Percentiles rank a stretch among this genome's conserved stretches.
Evolutionary conservation across 2,797 vertebrate species (phyloP).

Genomic region (Lateolabrax maculatus): DNA sequence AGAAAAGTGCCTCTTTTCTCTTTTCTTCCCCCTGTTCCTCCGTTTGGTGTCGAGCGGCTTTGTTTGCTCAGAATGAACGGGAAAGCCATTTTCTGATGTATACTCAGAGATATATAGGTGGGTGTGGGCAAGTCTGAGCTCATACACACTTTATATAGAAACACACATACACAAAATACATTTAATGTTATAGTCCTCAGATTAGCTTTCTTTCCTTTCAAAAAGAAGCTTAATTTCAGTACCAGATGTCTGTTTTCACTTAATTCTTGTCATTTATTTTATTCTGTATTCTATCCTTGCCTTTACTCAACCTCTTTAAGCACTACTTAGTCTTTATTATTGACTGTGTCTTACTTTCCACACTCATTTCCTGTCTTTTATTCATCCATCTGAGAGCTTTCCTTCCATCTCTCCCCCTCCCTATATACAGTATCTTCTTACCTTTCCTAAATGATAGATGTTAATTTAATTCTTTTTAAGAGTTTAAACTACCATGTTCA

Average conservation of each 20-base stretch:
- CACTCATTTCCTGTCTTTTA: neutral
- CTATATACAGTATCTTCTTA: too few relatives aligned
- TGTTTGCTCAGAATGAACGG: neutral
- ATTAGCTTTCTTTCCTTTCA: neutral
- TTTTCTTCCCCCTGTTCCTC: slow-evolving; percentile 24
- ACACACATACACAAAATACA: neutral
- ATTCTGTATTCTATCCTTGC: neutral
- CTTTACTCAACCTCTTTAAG: neutral
- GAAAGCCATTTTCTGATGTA: neutral
- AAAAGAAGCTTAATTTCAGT: neutral
- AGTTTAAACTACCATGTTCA: neutral
- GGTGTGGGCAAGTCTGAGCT: neutral
- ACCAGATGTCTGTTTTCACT: neutral
- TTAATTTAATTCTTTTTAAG: too few relatives aligned
- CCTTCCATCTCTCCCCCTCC: neutral
- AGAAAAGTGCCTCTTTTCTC: slow-evolving; percentile 45
- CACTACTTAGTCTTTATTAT: neutral
- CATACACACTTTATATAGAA: neutral
- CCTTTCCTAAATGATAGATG: too few relatives aligned
- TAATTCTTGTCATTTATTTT: neutral
- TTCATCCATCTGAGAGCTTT: neutral
- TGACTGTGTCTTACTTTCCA: neutral
- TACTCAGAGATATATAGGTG: too few relatives aligned
- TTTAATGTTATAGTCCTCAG: neutral
- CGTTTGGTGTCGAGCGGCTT: slow-evolving; percentile 26